Base-by-base conservation (phyloP, 2,888 invertebrate species). In the Agriopis aurantiaria region DNA sequence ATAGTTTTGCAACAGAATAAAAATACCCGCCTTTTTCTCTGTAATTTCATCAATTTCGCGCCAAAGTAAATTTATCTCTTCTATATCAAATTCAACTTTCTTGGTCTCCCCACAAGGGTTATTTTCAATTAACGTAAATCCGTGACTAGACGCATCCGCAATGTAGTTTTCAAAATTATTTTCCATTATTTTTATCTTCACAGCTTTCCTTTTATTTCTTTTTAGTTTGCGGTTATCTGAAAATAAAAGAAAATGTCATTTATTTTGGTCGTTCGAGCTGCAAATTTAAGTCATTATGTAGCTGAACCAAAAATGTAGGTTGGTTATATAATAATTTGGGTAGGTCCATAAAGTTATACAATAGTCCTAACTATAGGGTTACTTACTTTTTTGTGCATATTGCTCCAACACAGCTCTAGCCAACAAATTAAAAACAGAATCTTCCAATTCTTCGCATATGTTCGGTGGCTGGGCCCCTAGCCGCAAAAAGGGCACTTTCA, bases 391-490 rank as follows among this genome's bases (percentile, higher is more conserved):
- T 45, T 84, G 79, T 4, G 95, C 95, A 78, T 96, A 95, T 23
- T 95, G 86, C 84, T 97, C 96, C 61, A 97, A 87, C 12, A 96
- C 88, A 14, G 96, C 96, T 82, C 97, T 92, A 48, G 93, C 89
- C 69, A 95, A 87, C 80, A 96, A 92, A 83, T 95, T 95, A 68
- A 94, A 95, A 43, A 85, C 91, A 62, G 89, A 84, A 58, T 93
- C 88, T 85, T 95, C 92, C 51, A 91, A 83, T 41, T 86, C 85
- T 91, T 96, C 96, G 51, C 91, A 89, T 8, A 89, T 84, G n/a
- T 90, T 90, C 0, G 96, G 95, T 77, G 96, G 96, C 81, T 97
- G 97, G 61, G 96, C 96, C 2, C 96, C 97, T 68, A 97, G 82
- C 76, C 97, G 95, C 81, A 97, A 86, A 87, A 97, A 97, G 0